Base-by-base conservation (phyloP, 2,797 vertebrate species). In the Sparidentex hasta region DNA sequence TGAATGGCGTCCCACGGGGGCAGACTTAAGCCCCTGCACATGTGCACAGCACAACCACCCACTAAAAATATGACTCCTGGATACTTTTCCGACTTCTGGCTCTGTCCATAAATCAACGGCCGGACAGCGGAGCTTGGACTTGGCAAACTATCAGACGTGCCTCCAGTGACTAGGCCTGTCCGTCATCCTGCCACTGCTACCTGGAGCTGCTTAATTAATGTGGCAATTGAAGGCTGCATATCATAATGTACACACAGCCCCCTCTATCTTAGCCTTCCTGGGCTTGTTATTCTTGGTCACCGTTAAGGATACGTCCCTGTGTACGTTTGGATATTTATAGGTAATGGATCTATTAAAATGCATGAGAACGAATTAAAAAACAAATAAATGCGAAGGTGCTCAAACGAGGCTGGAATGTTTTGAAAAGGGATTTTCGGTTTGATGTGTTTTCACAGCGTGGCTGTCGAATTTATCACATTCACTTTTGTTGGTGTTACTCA, bases 331-430 rank as follows among this genome's bases (percentile, higher is more conserved):
- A 92, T 95, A 95, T 95, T 96, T 95, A 93, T 94, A 95, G 91
- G 84, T 90, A 90, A 94, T 91, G 88, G 91, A 92, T 93, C 90
- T 94, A 93, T 93, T 93, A 95, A 95, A 95, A 95, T 94, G 93
- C 92, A 94, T 87, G 92, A 92, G 90, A 92, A 86, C 73, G 79
- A 93, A 95, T 93, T 93, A 88, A 93, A 95, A 94, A 93, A 94
- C 87, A 91, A 94, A 94, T 92, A 92, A 89, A 93, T 88, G 87
- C 74, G 6, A 86, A 90, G 87, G 88, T 89, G 86, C 89, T 87
- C 86, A 71, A 90, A 93, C 80, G 68, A 81, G 86, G 80, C 17
- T 75, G 87, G 87, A 91, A 93, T 94, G 92, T 94, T 94, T 94
- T 90, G 88, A 88, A 62, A 81, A 74, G 87, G 86, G 86, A 86